Percentiles rank a stretch among this genome's conserved stretches.
phyloP scores from a whole-genome alignment of 2,797 vertebrate genomes.

The Prunella strophiata region DNA sequence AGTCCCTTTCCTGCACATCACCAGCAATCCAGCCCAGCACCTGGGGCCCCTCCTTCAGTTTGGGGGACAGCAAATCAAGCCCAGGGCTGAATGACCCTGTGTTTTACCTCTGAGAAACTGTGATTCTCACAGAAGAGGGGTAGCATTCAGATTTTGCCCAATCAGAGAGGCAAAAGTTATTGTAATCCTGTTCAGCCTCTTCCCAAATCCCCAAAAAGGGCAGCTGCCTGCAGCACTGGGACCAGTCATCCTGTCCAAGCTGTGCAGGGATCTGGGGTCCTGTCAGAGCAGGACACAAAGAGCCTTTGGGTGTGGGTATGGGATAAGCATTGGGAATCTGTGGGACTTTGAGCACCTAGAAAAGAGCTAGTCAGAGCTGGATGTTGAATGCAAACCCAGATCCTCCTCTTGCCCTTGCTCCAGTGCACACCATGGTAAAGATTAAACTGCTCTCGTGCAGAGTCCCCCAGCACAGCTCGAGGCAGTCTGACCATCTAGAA shows the following conservation, averaged over 20 bases:
- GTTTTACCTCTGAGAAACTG: not conserved
- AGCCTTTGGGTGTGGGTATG: not conserved
- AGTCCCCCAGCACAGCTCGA: not conserved
- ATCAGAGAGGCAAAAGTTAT: not conserved
- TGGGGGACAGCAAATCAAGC: not conserved
- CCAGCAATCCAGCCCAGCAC: not conserved
- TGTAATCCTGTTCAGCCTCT: not conserved
- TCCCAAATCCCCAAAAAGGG: not conserved
- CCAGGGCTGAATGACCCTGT: accelerated
- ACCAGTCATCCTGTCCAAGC: not conserved
- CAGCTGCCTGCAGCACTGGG: not conserved
- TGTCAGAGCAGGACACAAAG: accelerated
- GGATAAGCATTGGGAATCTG: not conserved
- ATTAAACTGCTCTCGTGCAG: not conserved
- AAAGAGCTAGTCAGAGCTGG: not conserved
- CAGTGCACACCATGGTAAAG: not conserved
- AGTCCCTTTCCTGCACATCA: not conserved
- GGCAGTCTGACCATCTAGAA: not conserved
- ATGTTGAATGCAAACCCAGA: accelerated
- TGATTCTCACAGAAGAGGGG: not conserved
- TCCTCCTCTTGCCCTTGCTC: not conserved
- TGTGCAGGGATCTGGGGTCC: not conserved
- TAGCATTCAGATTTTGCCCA: not conserved
- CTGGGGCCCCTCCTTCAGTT: not conserved
- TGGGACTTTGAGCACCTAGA: not conserved